phyloP scores from a whole-genome alignment of 1,140 invertebrate species.

The Drosophila pseudoobscura region DNA sequence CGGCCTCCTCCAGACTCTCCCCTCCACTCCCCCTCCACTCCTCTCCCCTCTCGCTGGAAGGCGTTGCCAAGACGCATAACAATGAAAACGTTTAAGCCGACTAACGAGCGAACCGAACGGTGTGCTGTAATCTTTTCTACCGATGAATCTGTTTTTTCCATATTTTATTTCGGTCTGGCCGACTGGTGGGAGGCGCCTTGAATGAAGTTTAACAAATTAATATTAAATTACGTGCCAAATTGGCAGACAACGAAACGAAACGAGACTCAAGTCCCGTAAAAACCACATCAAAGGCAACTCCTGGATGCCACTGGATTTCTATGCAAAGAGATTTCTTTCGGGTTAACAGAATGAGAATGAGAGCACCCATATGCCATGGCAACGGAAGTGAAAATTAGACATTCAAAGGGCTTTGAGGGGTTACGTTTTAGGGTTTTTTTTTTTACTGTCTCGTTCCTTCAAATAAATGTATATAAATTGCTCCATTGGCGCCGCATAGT shows the following conservation, averaged over 20 bases:
- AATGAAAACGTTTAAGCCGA: slow-evolving; percentile 79
- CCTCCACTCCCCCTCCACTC: no score
- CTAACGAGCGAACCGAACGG: slow-evolving; percentile 62
- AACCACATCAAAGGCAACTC: slow-evolving; percentile 46
- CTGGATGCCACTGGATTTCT: slow-evolving; percentile 62
- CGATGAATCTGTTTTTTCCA: slow-evolving; percentile 28
- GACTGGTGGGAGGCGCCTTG: slow-evolving; percentile 67
- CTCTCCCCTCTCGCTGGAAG: no score
- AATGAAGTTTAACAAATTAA: slow-evolving; percentile 79
- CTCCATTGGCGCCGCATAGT: slow-evolving; percentile 69
- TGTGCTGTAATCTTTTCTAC: slow-evolving; percentile 64
- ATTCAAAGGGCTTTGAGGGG: slow-evolving; percentile 6
- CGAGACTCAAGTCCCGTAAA: no score
- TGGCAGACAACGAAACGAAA: slow-evolving; percentile 56
- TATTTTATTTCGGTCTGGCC: slow-evolving; percentile 10
- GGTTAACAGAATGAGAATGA: slow-evolving; percentile 12
- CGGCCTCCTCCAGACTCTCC: no score
- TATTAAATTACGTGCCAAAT: slow-evolving; percentile 81
- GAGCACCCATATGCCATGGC: slow-evolving; percentile 41
- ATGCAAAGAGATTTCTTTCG: slow-evolving; percentile 41
- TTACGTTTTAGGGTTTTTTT: neutral
- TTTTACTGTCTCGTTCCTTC: neutral
- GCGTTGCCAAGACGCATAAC: slow-evolving; percentile 74
- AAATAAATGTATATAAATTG: slow-evolving; percentile 38
- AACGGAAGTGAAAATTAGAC: slow-evolving; percentile 63